Conservation (phyloP, 2,888 invertebrate species). For the Mellilla xanthometata region DNA sequence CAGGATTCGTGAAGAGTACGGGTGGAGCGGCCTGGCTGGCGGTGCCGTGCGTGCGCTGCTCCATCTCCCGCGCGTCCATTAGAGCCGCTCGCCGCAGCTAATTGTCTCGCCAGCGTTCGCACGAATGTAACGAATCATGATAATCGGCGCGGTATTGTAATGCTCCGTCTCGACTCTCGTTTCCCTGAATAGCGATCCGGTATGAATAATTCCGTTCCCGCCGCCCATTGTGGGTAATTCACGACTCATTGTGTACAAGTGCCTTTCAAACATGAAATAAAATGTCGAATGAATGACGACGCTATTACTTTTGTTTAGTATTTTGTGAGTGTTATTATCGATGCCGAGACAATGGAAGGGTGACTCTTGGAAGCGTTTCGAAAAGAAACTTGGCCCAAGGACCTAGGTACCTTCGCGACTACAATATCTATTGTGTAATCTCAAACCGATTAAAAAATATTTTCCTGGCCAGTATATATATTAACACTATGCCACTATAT, state of each 20-base stretch:
- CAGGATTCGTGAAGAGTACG: too few species aligned
- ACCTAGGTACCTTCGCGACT: too few species aligned
- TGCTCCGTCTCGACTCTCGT: constrained; percentile 49
- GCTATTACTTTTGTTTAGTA: constrained; percentile 60
- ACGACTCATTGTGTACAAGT: constrained; percentile 68
- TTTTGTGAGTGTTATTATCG: constrained; percentile 63
- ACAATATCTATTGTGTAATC: too few species aligned
- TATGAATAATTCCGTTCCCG: constrained; percentile 60
- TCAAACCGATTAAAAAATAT: too few species aligned
- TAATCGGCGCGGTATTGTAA: constrained; percentile 56
- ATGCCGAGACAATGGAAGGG: constrained; percentile 47
- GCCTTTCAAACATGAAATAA: constrained; percentile 66
- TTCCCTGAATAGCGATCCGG: constrained; percentile 53
- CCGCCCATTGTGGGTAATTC: constrained; percentile 67
- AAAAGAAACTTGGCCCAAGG: constrained; percentile 30
- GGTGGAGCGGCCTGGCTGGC: too few species aligned
- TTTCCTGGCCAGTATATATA: too few species aligned
- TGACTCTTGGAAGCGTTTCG: constrained; percentile 31
- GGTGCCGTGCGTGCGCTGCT: constrained; percentile 38
- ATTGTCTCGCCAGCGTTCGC: constrained; percentile 45
- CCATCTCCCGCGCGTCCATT: constrained; percentile 54
- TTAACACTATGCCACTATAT: too few species aligned
- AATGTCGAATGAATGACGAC: constrained; percentile 59
- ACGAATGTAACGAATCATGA: constrained; percentile 59
- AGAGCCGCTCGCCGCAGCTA: constrained; percentile 42